Evolutionary conservation across 2,113 vertebrate genomes (phyloP).

Genomic region (Galbula dea): DNA sequence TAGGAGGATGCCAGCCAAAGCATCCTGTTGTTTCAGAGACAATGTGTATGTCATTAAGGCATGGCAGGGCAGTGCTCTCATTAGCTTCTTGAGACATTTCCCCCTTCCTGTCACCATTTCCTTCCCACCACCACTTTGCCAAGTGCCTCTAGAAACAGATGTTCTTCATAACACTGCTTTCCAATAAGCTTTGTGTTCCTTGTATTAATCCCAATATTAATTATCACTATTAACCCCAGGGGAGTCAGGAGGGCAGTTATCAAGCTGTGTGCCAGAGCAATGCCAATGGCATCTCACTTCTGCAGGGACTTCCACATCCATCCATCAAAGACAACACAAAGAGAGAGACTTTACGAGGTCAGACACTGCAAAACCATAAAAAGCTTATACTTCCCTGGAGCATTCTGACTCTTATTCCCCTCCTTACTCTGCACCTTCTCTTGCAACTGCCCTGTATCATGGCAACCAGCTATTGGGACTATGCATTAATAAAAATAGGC

Average conservation of each 20-base stretch:
- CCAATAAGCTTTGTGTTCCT: not conserved
- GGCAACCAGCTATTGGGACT: constrained; percentile 18
- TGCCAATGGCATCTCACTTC: not conserved
- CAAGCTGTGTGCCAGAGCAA: not conserved
- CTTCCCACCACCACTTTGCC: not conserved
- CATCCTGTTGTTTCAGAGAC: not conserved
- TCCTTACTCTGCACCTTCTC: not conserved
- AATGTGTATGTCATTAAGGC: not conserved
- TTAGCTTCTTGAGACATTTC: not conserved
- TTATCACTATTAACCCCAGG: not conserved
- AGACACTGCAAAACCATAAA: not conserved
- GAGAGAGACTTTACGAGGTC: not conserved
- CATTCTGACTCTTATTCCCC: not conserved
- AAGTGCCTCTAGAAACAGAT: not conserved
- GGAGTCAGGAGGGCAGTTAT: not conserved
- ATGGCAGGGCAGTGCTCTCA: not conserved
- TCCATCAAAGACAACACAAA: not conserved
- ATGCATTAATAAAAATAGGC: constrained; percentile 11
- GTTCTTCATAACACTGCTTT: not conserved
- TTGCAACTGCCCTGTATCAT: not conserved
- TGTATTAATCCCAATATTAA: not conserved
- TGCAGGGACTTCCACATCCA: not conserved
- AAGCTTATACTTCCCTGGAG: not conserved
- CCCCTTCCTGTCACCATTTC: not conserved
- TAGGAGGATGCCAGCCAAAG: not conserved